A percentile compares a stretch with the other conserved stretches of the same genome.
Conservation (phyloP, 2,888 invertebrate genomes). For the Drosophila subquinaria region DNA sequence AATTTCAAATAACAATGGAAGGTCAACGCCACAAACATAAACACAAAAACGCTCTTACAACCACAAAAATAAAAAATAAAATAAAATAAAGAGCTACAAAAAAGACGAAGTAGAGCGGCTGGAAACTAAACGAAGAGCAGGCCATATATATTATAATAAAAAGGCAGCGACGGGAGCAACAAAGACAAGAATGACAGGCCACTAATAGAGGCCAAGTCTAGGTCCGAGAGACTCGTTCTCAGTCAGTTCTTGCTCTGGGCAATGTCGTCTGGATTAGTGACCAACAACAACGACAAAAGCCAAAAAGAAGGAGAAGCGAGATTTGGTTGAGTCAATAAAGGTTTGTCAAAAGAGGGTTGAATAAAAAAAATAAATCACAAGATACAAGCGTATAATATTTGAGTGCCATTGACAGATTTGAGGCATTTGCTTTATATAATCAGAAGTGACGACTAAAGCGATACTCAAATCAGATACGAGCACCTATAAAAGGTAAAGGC, state of each 20-base stretch:
- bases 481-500: slow-evolving; percentile 46
- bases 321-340: slow-evolving; percentile 52
- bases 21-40: slow-evolving; percentile 53
- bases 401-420: slow-evolving; percentile 48
- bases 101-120: slow-evolving; percentile 14
- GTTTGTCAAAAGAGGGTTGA: slow-evolving; percentile 20
- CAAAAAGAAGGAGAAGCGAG: slow-evolving; percentile 28
- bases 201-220: slow-evolving; percentile 62
- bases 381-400: slow-evolving; percentile 16
- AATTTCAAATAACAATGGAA: slow-evolving; percentile 66
- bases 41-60: background rate
- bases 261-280: slow-evolving; percentile 57
- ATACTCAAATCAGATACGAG: slow-evolving; percentile 59
- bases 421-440: slow-evolving; percentile 56
- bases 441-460: slow-evolving; percentile 52
- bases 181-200: slow-evolving; percentile 51
- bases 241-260: slow-evolving; percentile 43
- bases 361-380: background rate
- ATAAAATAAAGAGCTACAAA: slow-evolving; percentile 31
- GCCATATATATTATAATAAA: background rate
- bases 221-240: slow-evolving; percentile 44
- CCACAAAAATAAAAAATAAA: slow-evolving; percentile 37
- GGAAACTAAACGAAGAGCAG: slow-evolving; percentile 18
- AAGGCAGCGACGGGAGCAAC: slow-evolving; percentile 12
- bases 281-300: slow-evolving; percentile 43